These are phyloP conservation scores for Vimba vimba DNA, from an alignment of 2,113 vertebrate genomes.

Conservation along the genomic window DNA sequence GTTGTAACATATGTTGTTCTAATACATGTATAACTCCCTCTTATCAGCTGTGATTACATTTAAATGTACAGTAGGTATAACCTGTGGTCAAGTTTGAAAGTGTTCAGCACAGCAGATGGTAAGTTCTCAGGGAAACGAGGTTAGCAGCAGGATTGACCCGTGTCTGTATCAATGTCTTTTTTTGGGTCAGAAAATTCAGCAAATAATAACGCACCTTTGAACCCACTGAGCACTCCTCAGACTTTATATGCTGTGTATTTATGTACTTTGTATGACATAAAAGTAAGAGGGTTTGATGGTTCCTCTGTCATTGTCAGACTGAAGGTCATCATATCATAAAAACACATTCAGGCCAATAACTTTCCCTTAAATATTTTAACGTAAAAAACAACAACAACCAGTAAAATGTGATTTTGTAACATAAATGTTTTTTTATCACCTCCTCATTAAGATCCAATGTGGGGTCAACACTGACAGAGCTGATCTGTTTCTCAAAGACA, in stretches of 20 bases:
- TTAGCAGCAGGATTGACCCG: not conserved
- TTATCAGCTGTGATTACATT: not conserved
- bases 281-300: not conserved
- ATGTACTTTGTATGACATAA: not conserved
- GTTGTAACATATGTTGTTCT: not conserved
- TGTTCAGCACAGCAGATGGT: conserved; percentile 41
- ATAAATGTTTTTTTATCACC: no score
- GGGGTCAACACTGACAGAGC: no score
- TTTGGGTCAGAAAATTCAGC: not conserved
- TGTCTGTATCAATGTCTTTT: not conserved
- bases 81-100: not conserved
- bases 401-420: no score
- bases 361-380: not conserved
- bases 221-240: not conserved
- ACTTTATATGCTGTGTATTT: not conserved
- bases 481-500: no score
- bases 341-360: not conserved
- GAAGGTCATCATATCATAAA: not conserved
- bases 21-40: not conserved
- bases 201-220: not conserved
- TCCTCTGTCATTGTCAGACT: not conserved
- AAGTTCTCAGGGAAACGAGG: conserved; percentile 21
- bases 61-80: not conserved
- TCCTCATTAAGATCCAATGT: no score
- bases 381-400: not conserved